Conservation (phyloP, 53 echinoderm and acorn worm species). For the Mesocentrotus franciscanus region DNA sequence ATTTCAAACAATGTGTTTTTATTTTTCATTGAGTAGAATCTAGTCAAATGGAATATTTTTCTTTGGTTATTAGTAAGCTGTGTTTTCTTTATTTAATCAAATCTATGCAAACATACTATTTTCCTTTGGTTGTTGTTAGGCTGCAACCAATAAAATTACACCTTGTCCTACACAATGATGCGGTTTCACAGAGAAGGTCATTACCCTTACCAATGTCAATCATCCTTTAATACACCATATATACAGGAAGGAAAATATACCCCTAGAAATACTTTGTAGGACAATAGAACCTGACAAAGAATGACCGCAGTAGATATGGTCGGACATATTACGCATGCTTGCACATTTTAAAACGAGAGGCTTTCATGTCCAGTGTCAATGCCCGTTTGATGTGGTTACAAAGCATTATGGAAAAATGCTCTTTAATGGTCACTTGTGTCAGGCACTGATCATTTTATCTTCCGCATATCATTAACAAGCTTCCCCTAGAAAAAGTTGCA, state of each 20-base stretch:
- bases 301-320: neutral
- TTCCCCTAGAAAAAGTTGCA: neutral
- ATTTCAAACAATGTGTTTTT: neutral
- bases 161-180: slow-evolving; percentile 3
- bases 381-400: neutral
- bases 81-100: neutral
- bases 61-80: neutral
- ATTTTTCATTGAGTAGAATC: neutral
- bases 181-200: neutral
- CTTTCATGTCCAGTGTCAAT: neutral
- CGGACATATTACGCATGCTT: neutral
- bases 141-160: neutral
- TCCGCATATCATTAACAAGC: neutral
- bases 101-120: neutral
- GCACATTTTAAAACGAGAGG: neutral
- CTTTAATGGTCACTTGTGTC: neutral
- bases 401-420: neutral
- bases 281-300: slow-evolving; percentile 3
- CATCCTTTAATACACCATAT: neutral
- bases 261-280: neutral
- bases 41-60: neutral
- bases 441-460: neutral
- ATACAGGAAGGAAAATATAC: neutral
- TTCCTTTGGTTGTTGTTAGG: neutral
- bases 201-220: slow-evolving; percentile 5